Percentiles rank a stretch among this genome's conserved stretches.
Evolutionary conservation across 2,113 vertebrate genomes (phyloP).

Genomic region (Rostratula benghalensis): DNA sequence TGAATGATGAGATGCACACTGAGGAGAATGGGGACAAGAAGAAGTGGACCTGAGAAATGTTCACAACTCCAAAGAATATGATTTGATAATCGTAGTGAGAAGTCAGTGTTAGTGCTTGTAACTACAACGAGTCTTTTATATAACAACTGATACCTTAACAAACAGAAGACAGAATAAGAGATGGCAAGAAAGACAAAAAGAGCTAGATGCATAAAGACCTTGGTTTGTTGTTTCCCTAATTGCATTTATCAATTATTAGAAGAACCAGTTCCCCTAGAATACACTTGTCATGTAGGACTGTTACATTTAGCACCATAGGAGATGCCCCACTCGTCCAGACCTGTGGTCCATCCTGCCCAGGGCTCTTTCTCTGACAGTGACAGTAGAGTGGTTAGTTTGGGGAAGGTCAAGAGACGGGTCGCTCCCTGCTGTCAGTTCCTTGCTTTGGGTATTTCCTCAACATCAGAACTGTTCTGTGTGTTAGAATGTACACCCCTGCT

Average conservation of each 20-base stretch:
- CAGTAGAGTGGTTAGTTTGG: neutral
- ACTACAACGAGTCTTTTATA: neutral
- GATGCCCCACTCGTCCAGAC: neutral
- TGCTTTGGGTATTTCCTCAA: neutral
- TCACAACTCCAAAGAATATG: neutral
- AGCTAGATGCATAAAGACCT: neutral
- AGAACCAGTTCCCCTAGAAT: neutral
- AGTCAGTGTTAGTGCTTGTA: neutral
- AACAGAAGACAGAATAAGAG: neutral
- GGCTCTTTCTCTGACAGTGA: neutral
- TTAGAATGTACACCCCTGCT: neutral
- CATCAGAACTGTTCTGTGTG: neutral
- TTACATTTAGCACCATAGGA: neutral
- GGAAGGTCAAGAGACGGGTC: neutral
- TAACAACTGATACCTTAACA: neutral
- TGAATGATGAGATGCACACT: rapidly evolving
- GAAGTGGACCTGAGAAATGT: neutral
- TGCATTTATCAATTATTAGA: neutral
- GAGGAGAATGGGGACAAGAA: neutral
- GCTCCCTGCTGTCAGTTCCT: neutral
- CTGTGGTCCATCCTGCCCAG: neutral
- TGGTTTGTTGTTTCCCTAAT: neutral
- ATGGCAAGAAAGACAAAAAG: neutral
- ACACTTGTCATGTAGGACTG: neutral
- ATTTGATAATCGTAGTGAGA: neutral